Evolutionary conservation across 2,113 vertebrate species (phyloP).

Genomic region (Butorides virescens): DNA sequence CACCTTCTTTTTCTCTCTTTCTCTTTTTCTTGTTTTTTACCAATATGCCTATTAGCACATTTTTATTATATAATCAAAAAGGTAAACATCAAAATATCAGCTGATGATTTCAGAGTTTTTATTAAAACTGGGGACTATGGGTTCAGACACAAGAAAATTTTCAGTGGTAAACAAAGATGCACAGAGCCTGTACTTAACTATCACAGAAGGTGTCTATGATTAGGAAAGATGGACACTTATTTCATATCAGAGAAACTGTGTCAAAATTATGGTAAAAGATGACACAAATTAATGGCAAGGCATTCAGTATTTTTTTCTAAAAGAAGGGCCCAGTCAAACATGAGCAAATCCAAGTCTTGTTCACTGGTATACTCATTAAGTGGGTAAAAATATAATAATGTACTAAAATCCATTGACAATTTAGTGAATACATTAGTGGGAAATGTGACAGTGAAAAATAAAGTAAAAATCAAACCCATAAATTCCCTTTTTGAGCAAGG

Average conservation of each 20-base stretch:
- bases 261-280: not conserved
- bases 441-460: not conserved
- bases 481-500: not conserved
- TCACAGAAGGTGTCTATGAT: not conserved
- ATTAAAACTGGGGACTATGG: not conserved
- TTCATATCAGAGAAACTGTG: not conserved
- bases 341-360: not conserved
- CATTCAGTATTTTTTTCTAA: not conserved
- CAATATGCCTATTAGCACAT: rapidly evolving
- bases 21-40: not conserved
- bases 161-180: not conserved
- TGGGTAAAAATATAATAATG: not conserved
- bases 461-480: not conserved
- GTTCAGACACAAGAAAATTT: not conserved
- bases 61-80: not conserved
- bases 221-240: not conserved
- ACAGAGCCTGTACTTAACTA: not conserved
- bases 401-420: not conserved
- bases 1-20: not conserved
- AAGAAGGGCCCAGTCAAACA: not conserved
- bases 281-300: not conserved
- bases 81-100: not conserved
- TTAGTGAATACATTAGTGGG: not conserved
- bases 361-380: not conserved
- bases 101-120: not conserved